Evolutionary conservation across 1,140 invertebrate species (phyloP).

Genomic region (Idris sp.): DNA sequence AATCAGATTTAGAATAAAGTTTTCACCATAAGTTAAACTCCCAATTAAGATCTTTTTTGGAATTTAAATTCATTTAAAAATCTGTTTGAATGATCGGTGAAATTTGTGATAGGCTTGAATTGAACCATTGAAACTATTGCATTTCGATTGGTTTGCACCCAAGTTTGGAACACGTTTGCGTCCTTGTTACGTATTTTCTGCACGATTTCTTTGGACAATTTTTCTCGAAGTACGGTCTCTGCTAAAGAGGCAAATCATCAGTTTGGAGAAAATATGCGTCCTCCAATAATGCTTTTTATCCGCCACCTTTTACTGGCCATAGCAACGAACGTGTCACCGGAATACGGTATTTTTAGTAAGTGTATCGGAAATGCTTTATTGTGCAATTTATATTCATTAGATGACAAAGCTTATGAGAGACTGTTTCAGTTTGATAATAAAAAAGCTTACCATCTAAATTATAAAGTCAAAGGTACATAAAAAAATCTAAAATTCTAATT

Average conservation of each 20-base stretch:
- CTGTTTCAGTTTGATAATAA: not conserved
- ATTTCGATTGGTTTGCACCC: conserved; percentile 17
- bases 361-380: conserved; percentile 12
- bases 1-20: too few species aligned
- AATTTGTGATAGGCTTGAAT: conserved; percentile 17
- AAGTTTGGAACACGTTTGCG: conserved; percentile 25
- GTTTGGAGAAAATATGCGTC: conserved; percentile 44
- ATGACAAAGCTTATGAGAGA: conserved; percentile 2
- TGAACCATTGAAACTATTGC: conserved; percentile 43
- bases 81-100: conserved; percentile 25
- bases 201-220: conserved; percentile 43
- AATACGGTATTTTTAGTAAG: conserved; percentile 20
- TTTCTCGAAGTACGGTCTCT: conserved; percentile 36
- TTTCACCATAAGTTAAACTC: conserved; percentile 7
- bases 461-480: too few species aligned
- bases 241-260: conserved; percentile 43
- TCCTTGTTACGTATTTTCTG: conserved; percentile 53
- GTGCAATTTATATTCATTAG: conserved; percentile 51
- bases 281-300: conserved; percentile 35
- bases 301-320: conserved; percentile 3
- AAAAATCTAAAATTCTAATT: too few species aligned
- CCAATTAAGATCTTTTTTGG: conserved; percentile 26
- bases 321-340: conserved; percentile 32
- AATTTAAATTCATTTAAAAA: conserved; percentile 41
- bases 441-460: too few species aligned